These are phyloP conservation scores for Myocastor coypus DNA, from an alignment of 2,113 vertebrate genomes.

Conservation along the genomic window DNA sequence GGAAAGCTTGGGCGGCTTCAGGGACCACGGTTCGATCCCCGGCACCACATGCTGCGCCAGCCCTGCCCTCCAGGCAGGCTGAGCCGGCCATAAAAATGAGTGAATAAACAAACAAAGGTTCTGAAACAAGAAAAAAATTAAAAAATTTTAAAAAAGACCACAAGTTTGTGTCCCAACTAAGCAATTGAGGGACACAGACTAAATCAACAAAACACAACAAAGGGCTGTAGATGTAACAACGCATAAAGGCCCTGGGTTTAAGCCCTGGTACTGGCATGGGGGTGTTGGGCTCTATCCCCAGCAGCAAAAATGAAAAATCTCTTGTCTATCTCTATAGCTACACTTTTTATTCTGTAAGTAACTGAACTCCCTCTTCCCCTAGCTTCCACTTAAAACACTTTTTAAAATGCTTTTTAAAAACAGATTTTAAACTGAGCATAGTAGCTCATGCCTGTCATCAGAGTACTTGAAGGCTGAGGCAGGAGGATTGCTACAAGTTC, in stretches of 20 bases:
- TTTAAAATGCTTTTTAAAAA: conserved; percentile 45
- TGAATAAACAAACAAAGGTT: too few relatives aligned
- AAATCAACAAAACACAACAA: background rate
- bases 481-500: too few relatives aligned
- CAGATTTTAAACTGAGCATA: background rate
- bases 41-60: too few relatives aligned
- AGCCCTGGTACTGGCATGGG: too few relatives aligned
- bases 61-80: too few relatives aligned
- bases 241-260: too few relatives aligned
- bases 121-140: too few relatives aligned
- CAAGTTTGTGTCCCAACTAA: background rate
- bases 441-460: background rate
- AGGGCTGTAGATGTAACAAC: background rate
- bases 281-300: background rate
- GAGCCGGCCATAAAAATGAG: too few relatives aligned
- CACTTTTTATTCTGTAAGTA: background rate
- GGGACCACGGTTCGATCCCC: too few relatives aligned
- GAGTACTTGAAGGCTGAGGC: too few relatives aligned
- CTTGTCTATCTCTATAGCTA: background rate
- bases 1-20: too few relatives aligned
- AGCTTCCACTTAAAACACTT: background rate
- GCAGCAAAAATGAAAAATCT: background rate
- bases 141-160: too few relatives aligned
- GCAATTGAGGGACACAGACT: background rate
- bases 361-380: background rate